Conservation (phyloP, 2,888 invertebrate species). For the Andrena flavipes region DNA sequence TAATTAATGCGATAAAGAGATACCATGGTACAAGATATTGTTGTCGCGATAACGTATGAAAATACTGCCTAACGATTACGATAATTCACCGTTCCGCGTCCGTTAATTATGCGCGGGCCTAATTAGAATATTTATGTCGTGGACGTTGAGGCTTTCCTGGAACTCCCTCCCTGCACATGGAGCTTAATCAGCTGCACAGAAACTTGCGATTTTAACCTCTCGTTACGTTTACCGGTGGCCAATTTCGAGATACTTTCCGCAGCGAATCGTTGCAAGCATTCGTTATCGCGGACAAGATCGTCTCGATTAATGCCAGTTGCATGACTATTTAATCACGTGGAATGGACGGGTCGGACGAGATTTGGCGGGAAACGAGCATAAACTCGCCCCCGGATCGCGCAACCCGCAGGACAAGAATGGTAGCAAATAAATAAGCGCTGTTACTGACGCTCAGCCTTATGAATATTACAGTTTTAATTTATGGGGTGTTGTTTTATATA, state of each 20-base stretch:
- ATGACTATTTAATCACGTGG: slow-evolving; percentile 17
- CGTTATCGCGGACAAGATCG: slow-evolving; percentile 17
- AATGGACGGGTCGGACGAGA: slow-evolving; percentile 27
- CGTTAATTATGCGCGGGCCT: slow-evolving; percentile 49
- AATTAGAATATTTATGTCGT: slow-evolving; percentile 54
- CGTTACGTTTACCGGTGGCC: not conserved
- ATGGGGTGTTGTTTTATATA: too few species aligned
- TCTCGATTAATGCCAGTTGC: not conserved
- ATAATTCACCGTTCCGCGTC: slow-evolving; percentile 40
- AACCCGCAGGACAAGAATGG: too few species aligned
- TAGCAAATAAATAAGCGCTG: too few species aligned
- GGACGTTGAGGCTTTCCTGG: slow-evolving; percentile 28
- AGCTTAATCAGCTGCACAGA: slow-evolving; percentile 6
- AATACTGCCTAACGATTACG: slow-evolving; percentile 47
- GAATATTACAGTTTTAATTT: too few species aligned
- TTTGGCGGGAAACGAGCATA: not conserved
- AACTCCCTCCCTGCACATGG: slow-evolving; percentile 33
- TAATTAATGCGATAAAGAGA: slow-evolving; percentile 57
- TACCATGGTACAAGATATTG: slow-evolving; percentile 53
- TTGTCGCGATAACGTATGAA: slow-evolving; percentile 54
- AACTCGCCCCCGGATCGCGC: not conserved
- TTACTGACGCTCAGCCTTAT: too few species aligned
- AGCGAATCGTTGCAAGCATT: not conserved
- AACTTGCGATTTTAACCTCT: not conserved
- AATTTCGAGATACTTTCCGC: slow-evolving; percentile 9